Evolutionary conservation across 2,113 vertebrate genomes (phyloP).

Genomic region (Cheilinus undulatus): DNA sequence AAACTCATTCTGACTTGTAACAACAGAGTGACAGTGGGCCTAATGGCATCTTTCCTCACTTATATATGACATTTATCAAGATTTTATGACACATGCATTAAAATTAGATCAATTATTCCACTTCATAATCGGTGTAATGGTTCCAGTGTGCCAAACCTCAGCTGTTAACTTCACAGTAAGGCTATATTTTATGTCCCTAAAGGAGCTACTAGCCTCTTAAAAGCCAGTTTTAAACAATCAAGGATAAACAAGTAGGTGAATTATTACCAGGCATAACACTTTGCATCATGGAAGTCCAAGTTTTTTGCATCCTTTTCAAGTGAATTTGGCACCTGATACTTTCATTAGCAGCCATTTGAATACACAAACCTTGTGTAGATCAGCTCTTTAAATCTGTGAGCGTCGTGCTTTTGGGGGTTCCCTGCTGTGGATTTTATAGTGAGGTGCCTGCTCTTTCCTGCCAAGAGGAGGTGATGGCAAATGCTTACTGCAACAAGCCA

Average conservation of each 20-base stretch:
- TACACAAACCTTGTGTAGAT: slow-evolving; percentile 27
- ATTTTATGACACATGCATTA: no score
- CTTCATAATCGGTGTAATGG: no score
- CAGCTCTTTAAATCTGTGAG: slow-evolving; percentile 28
- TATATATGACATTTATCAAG: background rate
- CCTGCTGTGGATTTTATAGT: slow-evolving; percentile 48
- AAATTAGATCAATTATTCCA: no score
- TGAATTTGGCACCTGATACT: slow-evolving; percentile 16
- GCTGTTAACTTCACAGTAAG: background rate
- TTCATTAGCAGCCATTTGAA: slow-evolving; percentile 17
- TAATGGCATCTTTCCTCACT: slow-evolving; percentile 21
- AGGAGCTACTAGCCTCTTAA: background rate
- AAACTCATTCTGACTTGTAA: slow-evolving; percentile 35
- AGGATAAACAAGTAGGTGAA: background rate
- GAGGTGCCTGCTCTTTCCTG: slow-evolving; percentile 29
- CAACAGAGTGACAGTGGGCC: slow-evolving; percentile 31
- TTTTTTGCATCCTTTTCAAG: background rate
- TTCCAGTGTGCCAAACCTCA: background rate
- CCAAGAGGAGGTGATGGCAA: slow-evolving; percentile 39
- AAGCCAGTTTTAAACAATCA: background rate
- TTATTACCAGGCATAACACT: background rate
- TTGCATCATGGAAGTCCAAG: background rate
- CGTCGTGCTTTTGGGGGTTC: slow-evolving; percentile 36
- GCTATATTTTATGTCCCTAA: background rate
- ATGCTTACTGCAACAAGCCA: slow-evolving; percentile 21